phyloP scores from a whole-genome alignment of 2,113 vertebrate genomes.

The Forbesichthys papilliferus region DNA sequence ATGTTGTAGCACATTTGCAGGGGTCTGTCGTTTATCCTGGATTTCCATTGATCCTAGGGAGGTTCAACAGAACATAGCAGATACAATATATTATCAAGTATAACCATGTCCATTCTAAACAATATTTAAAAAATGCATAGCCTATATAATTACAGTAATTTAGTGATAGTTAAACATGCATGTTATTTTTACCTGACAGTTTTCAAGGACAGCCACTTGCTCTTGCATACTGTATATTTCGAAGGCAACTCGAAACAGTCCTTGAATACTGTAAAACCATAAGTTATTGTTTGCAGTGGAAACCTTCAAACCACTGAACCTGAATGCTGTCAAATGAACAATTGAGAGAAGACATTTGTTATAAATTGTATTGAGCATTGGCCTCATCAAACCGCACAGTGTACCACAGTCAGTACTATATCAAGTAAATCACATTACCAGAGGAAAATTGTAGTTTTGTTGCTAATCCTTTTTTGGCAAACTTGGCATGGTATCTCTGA shows the following conservation, averaged over 20 bases:
- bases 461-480: constrained; percentile 79
- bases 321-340: constrained; percentile 63
- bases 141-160: neutral
- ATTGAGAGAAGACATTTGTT: neutral
- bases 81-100: neutral
- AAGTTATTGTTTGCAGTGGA: constrained; percentile 71
- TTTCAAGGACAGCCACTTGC: constrained; percentile 77
- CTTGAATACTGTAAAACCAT: constrained; percentile 84
- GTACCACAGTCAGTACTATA: neutral
- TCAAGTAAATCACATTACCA: constrained; percentile 53
- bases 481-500: constrained; percentile 80
- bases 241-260: constrained; percentile 82
- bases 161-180: neutral
- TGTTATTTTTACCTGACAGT: constrained; percentile 72
- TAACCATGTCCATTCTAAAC: neutral
- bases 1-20: constrained; percentile 72
- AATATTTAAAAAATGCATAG: neutral
- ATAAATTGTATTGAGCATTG: neutral
- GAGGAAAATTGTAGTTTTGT: constrained; percentile 78
- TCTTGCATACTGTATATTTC: constrained; percentile 79
- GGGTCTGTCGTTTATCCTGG: constrained; percentile 68
- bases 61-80: neutral
- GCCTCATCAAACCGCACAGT: neutral
- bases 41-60: constrained; percentile 79
- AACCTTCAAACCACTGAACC: constrained; percentile 77